Evolutionary conservation across 2,113 vertebrate genomes (phyloP).

Genomic region (Collichthys lucidus): DNA sequence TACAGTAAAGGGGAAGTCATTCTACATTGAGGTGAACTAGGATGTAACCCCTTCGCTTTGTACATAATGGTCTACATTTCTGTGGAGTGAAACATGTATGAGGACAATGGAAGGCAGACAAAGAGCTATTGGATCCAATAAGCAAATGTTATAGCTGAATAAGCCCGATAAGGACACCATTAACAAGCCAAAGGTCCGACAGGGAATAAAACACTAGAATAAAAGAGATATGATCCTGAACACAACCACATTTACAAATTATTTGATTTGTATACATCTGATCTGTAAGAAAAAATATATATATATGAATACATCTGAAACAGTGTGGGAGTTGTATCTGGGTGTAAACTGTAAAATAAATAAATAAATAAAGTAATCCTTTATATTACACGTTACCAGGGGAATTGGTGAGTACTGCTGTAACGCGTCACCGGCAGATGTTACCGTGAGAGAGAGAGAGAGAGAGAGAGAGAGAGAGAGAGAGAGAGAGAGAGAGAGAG

Average conservation of each 20-base stretch:
- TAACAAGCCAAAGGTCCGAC: not conserved
- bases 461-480: too few species aligned
- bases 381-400: conserved; percentile 1
- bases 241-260: not conserved
- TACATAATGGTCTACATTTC: conserved; percentile 25
- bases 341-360: not conserved
- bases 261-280: not conserved
- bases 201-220: not conserved
- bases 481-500: conserved; percentile 83
- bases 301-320: not conserved
- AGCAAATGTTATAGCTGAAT: not conserved
- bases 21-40: conserved; percentile 56
- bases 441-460: conserved; percentile 85
- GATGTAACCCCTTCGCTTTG: conserved; percentile 53
- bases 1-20: conserved; percentile 44
- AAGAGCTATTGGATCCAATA: not conserved
- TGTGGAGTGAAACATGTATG: conserved; percentile 34
- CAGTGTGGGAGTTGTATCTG: not conserved
- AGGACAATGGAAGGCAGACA: not conserved
- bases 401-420: conserved; percentile 1
- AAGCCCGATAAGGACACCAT: too few species aligned
- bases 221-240: not conserved
- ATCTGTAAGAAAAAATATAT: too few species aligned
- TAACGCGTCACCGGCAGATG: conserved; percentile 80
- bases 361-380: not conserved